phyloP scores from a whole-genome alignment of 2,113 vertebrate species.

The Psittacus erithacus region DNA sequence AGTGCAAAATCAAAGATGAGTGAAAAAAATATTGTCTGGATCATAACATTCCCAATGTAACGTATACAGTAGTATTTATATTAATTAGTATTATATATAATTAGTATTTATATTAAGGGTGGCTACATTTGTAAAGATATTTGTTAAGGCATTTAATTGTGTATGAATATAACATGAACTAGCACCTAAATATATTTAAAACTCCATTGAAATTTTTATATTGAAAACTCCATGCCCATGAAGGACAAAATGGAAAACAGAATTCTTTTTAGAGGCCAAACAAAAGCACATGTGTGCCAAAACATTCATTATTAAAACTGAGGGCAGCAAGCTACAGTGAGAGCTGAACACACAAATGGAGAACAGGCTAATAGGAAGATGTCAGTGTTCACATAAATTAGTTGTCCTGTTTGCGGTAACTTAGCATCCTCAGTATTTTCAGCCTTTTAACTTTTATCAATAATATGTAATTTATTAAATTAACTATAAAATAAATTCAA shows the following conservation, averaged over 20 bases:
- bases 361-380: background rate
- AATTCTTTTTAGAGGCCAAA: background rate
- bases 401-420: background rate
- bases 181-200: background rate
- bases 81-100: background rate
- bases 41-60: background rate
- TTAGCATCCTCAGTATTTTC: background rate
- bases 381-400: background rate
- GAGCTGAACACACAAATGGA: background rate
- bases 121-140: background rate
- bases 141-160: background rate
- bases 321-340: background rate
- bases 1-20: background rate
- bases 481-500: background rate
- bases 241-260: background rate
- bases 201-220: background rate
- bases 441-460: background rate
- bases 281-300: background rate
- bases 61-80: background rate
- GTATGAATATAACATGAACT: background rate
- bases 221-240: background rate
- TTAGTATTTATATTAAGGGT: background rate
- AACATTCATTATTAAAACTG: background rate
- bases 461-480: background rate
- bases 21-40: background rate